Evolutionary conservation across 53 echinoderm and acorn worm genomes (phyloP).

Genomic region (Echinarachnius parma): DNA sequence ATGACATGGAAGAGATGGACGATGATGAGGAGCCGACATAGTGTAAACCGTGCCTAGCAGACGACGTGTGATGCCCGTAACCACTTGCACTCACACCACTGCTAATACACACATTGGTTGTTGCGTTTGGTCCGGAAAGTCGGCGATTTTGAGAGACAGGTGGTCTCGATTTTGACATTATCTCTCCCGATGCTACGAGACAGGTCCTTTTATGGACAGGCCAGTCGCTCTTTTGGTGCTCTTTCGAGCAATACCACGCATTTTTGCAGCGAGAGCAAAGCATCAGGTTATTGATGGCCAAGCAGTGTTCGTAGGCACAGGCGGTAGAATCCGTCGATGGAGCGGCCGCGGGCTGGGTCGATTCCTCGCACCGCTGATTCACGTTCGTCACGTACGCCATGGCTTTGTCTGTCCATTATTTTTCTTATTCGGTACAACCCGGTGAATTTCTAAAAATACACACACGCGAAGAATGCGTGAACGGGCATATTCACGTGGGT

Average conservation of each 20-base stretch:
- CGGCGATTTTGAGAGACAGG: conserved; percentile 12
- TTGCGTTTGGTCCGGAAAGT: background rate
- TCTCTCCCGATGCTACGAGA: conserved; percentile 10
- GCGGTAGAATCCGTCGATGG: background rate
- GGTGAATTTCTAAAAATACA: no score
- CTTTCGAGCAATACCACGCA: conserved; percentile 68
- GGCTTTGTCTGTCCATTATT: background rate
- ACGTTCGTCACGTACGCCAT: conserved; percentile 40
- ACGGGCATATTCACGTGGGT: no score
- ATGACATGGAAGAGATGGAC: conserved; percentile 6
- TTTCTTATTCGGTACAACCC: no score
- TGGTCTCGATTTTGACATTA: background rate
- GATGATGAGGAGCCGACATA: conserved; percentile 15
- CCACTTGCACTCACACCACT: background rate
- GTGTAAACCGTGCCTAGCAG: background rate
- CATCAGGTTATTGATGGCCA: conserved; percentile 48
- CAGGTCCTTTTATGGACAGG: conserved; percentile 64
- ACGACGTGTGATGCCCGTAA: background rate
- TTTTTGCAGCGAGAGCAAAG: conserved; percentile 66
- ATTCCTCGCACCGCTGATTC: background rate
- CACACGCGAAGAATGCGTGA: no score
- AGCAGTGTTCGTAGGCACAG: conserved; percentile 67
- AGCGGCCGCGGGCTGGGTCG: background rate
- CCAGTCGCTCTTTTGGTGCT: conserved; percentile 74
- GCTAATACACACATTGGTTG: background rate